Percentiles rank a stretch among this genome's conserved stretches.
Evolutionary conservation across 2,797 vertebrate species (phyloP).

Genomic region (Bovichtus variegatus): DNA sequence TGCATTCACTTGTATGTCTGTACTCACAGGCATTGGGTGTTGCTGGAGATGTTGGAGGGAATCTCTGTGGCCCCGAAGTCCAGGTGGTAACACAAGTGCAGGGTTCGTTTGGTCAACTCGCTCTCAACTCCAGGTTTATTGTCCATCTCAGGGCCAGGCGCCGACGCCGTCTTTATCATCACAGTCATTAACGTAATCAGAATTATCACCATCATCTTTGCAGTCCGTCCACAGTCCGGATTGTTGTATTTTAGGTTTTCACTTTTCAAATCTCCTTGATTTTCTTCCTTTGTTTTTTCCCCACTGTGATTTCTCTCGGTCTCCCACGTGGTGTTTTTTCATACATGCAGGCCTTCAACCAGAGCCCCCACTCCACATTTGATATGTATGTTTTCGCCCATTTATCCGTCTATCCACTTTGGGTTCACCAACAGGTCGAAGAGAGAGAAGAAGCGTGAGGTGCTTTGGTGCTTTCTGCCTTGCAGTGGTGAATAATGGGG

Average conservation of each 20-base stretch:
- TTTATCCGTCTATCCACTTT: constrained; percentile 10
- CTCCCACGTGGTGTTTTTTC: constrained; percentile 8
- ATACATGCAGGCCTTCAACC: constrained; percentile 10
- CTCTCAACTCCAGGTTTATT: constrained; percentile 7
- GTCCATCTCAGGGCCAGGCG: constrained; percentile 10
- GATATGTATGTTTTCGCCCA: background rate
- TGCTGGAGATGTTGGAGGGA: constrained; percentile 57
- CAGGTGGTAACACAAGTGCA: constrained; percentile 13
- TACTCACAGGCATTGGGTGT: constrained; percentile 72
- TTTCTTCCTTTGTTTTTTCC: constrained; percentile 1
- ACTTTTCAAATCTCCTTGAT: constrained; percentile 5
- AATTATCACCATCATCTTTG: constrained; percentile 21
- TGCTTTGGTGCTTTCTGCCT: constrained; percentile 37
- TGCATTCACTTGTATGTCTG: background rate
- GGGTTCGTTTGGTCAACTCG: background rate
- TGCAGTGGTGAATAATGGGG: constrained; percentile 45
- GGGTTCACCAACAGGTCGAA: constrained; percentile 13
- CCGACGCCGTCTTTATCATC: constrained; percentile 20
- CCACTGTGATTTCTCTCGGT: background rate
- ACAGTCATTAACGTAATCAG: constrained; percentile 19
- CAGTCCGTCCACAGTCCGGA: constrained; percentile 5
- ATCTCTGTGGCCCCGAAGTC: constrained; percentile 31
- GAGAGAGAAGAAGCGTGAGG: constrained; percentile 28
- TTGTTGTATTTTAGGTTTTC: background rate
- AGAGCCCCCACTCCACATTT: constrained; percentile 15